phyloP scores from a whole-genome alignment of 2,888 invertebrate species.

The Acanthacorydalis orientalis region DNA sequence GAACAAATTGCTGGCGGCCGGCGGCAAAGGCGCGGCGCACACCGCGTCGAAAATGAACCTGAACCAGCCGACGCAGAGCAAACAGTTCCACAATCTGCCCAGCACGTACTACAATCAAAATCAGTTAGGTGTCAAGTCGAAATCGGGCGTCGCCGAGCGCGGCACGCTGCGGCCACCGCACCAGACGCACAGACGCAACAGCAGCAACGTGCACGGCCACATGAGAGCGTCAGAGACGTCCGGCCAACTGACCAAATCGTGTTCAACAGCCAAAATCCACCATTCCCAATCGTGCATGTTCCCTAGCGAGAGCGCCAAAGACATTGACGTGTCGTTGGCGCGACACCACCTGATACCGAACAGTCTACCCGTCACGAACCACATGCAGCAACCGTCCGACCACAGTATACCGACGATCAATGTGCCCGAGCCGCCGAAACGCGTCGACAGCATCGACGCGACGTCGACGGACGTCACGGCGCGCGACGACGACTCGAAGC shows the following conservation, averaged over 20 bases:
- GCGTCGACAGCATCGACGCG: conserved; percentile 15
- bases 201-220: conserved; percentile 3
- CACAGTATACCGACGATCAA: conserved; percentile 16
- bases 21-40: not conserved
- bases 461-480: conserved; percentile 33
- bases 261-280: conserved; percentile 4
- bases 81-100: conserved; percentile 38
- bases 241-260: conserved; percentile 1
- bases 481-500: conserved; percentile 16
- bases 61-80: conserved; percentile 22
- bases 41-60: conserved; percentile 10
- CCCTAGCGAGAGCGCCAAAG: not conserved
- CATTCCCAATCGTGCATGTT: conserved; percentile 7
- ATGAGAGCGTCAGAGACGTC: not conserved
- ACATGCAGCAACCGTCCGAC: conserved; percentile 14
- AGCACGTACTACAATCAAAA: conserved; percentile 27
- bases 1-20: not conserved
- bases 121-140: conserved; percentile 14
- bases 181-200: conserved; percentile 14
- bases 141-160: conserved; percentile 38
- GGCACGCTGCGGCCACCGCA: conserved; percentile 33
- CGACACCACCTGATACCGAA: not conserved
- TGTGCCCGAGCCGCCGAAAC: conserved; percentile 14
- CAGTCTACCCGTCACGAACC: conserved; percentile 8
- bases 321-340: not conserved